A percentile compares a stretch with the other conserved stretches of the same genome.
Conservation (phyloP, 2,888 invertebrate species). For the Leptinotarsa tumamoca region DNA sequence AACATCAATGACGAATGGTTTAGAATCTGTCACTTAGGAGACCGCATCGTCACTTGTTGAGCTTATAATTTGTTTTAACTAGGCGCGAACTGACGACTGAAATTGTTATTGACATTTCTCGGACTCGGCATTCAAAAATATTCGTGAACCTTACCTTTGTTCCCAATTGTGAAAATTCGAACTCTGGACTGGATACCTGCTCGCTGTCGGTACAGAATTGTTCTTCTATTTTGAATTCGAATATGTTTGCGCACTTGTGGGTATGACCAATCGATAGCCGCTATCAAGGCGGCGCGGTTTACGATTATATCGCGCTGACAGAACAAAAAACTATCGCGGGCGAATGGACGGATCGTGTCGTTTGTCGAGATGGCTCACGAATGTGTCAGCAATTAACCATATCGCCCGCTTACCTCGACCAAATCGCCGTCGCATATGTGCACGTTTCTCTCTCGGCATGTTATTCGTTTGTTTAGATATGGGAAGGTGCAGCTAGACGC, state of each 20-base stretch:
- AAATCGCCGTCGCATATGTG: neutral
- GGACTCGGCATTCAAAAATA: neutral
- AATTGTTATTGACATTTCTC: slow-evolving; percentile 6
- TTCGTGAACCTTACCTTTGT: slow-evolving; percentile 4
- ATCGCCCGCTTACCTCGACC: slow-evolving; percentile 29
- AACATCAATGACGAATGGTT: slow-evolving; percentile 15
- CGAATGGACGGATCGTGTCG: slow-evolving; percentile 18
- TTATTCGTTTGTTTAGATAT: slow-evolving; percentile 26
- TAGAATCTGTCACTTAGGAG: neutral
- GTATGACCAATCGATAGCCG: slow-evolving; percentile 15
- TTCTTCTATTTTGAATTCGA: slow-evolving; percentile 6
- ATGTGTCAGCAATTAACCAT: slow-evolving; percentile 44
- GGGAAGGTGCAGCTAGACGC: slow-evolving; percentile 19
- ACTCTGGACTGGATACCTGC: neutral
- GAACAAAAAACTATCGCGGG: slow-evolving; percentile 19
- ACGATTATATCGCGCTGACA: slow-evolving; percentile 13
- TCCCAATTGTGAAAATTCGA: neutral
- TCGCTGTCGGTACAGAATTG: neutral
- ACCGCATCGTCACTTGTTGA: neutral
- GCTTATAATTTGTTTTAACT: neutral
- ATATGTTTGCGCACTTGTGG: slow-evolving; percentile 7
- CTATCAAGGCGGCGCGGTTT: slow-evolving; percentile 5
- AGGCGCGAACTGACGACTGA: neutral
- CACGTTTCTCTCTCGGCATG: neutral
- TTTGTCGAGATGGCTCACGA: slow-evolving; percentile 30